Evolutionary conservation across 2,797 vertebrate species (phyloP).

Genomic region (Enteromius treurensis): DNA sequence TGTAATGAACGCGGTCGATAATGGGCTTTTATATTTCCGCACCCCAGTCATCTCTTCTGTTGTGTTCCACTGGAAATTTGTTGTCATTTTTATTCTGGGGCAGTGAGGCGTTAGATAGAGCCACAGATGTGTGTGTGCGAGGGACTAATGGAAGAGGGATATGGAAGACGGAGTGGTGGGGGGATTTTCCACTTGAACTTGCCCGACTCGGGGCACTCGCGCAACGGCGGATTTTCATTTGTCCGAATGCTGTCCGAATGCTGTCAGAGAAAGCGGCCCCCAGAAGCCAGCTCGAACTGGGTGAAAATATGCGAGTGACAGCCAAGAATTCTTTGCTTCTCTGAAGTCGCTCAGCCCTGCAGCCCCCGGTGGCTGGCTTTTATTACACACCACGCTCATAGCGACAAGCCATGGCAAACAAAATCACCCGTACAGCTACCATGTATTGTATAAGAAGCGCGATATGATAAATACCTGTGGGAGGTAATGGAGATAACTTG

Average conservation of each 20-base stretch:
- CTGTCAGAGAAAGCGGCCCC: slow-evolving; percentile 60
- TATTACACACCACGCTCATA: slow-evolving; percentile 48
- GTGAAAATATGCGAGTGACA: slow-evolving; percentile 58
- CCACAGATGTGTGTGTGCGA: slow-evolving; percentile 65
- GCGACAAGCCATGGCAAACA: slow-evolving; percentile 28
- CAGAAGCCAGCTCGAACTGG: slow-evolving; percentile 53
- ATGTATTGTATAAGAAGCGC: background rate
- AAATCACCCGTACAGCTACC: background rate
- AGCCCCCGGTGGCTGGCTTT: slow-evolving; percentile 49
- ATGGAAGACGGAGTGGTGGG: slow-evolving; percentile 28
- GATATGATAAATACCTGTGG: slow-evolving; percentile 46
- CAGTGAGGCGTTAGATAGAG: slow-evolving; percentile 71
- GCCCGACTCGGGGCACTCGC: slow-evolving; percentile 73
- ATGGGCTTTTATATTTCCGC: slow-evolving; percentile 77
- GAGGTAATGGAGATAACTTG: slow-evolving; percentile 36
- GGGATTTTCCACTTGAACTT: slow-evolving; percentile 80
- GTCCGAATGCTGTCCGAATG: slow-evolving; percentile 69
- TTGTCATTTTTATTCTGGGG: slow-evolving; percentile 83
- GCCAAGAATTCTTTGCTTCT: slow-evolving; percentile 40
- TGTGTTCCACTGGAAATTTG: slow-evolving; percentile 76
- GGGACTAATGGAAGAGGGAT: slow-evolving; percentile 55
- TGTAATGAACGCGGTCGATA: slow-evolving; percentile 87
- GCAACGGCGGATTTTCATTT: slow-evolving; percentile 73
- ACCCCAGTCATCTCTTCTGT: slow-evolving; percentile 63
- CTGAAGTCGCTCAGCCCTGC: slow-evolving; percentile 32